phyloP scores from a whole-genome alignment of 2,113 vertebrate species.

The Gadus chalcogrammus region DNA sequence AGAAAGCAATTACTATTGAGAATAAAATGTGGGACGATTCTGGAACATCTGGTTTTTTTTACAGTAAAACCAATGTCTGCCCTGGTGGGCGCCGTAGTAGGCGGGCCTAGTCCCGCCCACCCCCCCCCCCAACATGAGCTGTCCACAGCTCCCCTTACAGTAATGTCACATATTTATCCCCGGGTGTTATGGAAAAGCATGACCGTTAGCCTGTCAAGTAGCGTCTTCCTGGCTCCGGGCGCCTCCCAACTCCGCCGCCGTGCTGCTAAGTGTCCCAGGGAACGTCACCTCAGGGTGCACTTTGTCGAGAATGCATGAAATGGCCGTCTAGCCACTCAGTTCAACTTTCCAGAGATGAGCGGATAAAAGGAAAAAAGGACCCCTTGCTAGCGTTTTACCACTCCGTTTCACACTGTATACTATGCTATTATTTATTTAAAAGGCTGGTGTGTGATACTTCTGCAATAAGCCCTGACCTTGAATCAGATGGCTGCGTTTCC shows the following conservation, averaged over 20 bases:
- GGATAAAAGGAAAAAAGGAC: too few species aligned
- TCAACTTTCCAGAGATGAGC: slow-evolving; percentile 1
- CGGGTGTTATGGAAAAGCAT: neutral
- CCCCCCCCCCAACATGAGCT: too few species aligned
- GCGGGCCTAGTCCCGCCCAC: too few species aligned
- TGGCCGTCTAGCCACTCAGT: neutral
- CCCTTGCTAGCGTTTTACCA: neutral
- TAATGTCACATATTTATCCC: neutral
- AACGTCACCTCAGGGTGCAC: slow-evolving; percentile 30
- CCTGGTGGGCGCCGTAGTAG: too few species aligned
- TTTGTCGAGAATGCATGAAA: slow-evolving; percentile 18
- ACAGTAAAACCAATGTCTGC: too few species aligned
- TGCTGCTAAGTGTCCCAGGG: slow-evolving; percentile 2
- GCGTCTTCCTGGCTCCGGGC: neutral
- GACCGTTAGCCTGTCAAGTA: neutral
- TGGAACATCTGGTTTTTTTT: too few species aligned
- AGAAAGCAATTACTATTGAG: too few species aligned
- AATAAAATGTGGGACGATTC: too few species aligned
- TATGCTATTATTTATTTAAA: too few species aligned
- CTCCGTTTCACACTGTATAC: too few species aligned
- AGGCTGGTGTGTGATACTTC: too few species aligned
- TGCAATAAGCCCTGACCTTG: neutral
- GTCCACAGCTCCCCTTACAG: neutral
- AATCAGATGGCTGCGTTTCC: slow-evolving; percentile 3
- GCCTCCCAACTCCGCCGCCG: neutral